Conservation (phyloP, 2,888 invertebrate species). For the Cephus runcator region DNA sequence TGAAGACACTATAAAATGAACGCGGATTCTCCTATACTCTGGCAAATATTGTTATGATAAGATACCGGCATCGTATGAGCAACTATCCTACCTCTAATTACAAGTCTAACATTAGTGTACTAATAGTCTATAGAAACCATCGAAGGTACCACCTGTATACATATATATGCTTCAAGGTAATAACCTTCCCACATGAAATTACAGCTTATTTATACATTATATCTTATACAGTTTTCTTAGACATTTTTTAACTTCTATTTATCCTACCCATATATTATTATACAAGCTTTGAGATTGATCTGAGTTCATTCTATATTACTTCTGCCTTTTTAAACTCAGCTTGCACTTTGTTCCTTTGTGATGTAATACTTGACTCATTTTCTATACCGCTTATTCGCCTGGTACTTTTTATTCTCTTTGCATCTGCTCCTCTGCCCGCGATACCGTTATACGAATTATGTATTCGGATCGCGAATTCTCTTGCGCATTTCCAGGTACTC, state of each 20-base stretch:
- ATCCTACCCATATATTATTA: neutral
- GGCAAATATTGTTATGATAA: neutral
- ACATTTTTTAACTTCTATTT: neutral
- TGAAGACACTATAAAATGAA: neutral
- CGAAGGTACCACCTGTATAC: neutral
- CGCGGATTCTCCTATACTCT: neutral
- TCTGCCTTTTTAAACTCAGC: neutral
- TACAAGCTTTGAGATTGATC: neutral
- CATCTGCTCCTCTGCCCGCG: constrained; percentile 2
- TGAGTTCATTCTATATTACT: neutral
- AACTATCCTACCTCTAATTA: neutral
- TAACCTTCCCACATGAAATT: neutral
- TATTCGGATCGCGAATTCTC: constrained; percentile 18
- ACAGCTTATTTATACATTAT: neutral
- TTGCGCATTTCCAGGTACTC: neutral
- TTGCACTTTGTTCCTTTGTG: neutral
- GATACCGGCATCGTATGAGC: neutral
- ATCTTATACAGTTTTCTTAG: neutral
- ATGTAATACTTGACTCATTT: neutral
- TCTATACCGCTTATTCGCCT: neutral
- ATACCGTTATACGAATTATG: constrained; percentile 28
- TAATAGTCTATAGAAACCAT: neutral
- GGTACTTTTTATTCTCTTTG: neutral
- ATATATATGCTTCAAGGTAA: neutral
- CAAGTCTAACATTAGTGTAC: neutral